Conservation (phyloP, 2,113 vertebrate species). For the Tautogolabrus adspersus region DNA sequence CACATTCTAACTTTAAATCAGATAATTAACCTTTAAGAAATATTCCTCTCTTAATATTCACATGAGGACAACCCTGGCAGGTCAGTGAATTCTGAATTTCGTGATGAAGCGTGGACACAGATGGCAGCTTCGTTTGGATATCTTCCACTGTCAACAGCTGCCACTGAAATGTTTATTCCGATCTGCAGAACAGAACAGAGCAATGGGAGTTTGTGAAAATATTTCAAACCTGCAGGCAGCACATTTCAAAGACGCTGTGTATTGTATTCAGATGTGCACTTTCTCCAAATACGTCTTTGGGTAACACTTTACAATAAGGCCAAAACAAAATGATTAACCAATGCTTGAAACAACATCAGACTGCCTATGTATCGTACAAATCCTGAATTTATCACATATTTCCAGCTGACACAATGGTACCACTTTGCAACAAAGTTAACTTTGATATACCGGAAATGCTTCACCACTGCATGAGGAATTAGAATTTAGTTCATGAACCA, state of each 20-base stretch:
- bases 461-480: too few relatives aligned
- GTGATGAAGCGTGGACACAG: conserved; percentile 14
- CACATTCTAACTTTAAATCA: not conserved
- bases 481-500: too few relatives aligned
- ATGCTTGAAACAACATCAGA: too few relatives aligned
- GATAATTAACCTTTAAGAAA: not conserved
- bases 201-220: not conserved
- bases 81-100: conserved; percentile 5
- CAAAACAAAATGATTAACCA: too few relatives aligned
- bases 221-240: not conserved
- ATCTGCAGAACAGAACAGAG: not conserved
- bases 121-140: conserved; percentile 30
- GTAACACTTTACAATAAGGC: too few relatives aligned
- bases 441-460: too few relatives aligned
- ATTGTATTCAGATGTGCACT: not conserved
- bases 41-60: not conserved
- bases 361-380: too few relatives aligned
- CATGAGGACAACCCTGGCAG: not conserved
- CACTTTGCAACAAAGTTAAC: too few relatives aligned
- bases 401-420: too few relatives aligned
- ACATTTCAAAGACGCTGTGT: not conserved
- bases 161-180: not conserved
- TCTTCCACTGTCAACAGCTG: conserved; percentile 32
- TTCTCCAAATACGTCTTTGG: too few relatives aligned
- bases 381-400: too few relatives aligned